Evolutionary conservation across 1,140 invertebrate species (phyloP).

Genomic region (Rhopalosiphum maidis): DNA sequence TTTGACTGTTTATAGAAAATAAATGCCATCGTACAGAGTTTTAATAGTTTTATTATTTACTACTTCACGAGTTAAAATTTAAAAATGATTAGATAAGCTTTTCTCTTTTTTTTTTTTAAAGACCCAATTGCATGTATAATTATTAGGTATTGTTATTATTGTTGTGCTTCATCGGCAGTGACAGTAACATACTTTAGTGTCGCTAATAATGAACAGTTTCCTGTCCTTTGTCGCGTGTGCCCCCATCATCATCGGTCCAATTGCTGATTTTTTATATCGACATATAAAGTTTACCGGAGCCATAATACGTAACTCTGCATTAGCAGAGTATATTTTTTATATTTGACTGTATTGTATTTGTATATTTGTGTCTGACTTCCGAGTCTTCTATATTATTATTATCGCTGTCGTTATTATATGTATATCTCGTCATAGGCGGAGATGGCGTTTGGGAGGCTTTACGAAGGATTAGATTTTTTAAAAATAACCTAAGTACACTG

Average conservation of each 20-base stretch:
- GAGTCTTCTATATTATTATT: neutral
- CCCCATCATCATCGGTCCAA: neutral
- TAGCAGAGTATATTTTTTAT: neutral
- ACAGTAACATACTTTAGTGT: neutral
- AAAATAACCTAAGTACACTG: neutral
- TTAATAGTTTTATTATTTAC: neutral
- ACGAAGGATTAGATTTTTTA: neutral
- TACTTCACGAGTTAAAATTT: neutral
- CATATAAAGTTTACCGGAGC: neutral
- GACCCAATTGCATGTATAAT: neutral
- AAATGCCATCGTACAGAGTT: neutral
- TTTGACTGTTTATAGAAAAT: neutral
- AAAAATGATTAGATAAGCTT: neutral
- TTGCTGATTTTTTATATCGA: neutral
- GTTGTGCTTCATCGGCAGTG: neutral
- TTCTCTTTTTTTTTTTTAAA: neutral
- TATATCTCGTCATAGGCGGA: neutral
- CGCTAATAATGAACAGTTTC: conserved; percentile 8
- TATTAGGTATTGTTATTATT: neutral
- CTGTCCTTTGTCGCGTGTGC: conserved; percentile 20
- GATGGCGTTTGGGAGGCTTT: neutral
- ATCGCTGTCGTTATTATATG: neutral
- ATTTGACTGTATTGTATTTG: neutral
- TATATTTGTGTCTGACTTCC: neutral
- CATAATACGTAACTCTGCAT: neutral